Base-by-base conservation (phyloP, 2,888 invertebrate genomes). In the Pyrrhia umbra region DNA sequence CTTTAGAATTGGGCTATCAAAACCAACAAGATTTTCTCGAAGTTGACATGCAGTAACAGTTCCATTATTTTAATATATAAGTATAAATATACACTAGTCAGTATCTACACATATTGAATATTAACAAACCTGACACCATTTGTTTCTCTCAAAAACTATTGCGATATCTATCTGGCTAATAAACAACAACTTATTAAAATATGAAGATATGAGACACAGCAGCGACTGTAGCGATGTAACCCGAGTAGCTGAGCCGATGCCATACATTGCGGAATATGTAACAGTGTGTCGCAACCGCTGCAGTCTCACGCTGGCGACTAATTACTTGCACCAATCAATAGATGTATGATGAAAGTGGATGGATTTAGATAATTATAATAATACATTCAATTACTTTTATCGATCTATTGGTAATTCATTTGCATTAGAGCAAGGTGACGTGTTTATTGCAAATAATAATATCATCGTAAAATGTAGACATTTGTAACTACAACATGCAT, bases 291-390 rank as follows among this genome's bases (percentile, higher is more conserved):
- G 8, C 20, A 64, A 52, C 6, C 13, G 9, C 42, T 37, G 9
- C 16, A 6, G 30, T 13, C 15, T 8, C 21, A 10, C 27, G 9
- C 10, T 10, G 37, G n/a, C 23, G 0, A 9, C 10, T 42, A 10
- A 63, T 55, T 70, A 39, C 23, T 37, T 8, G 25, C 37, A 57
- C n/a, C 42, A 57, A 43, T 43, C 39, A 23, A 47, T 40, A 64
- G 42, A 43, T 47, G 13, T 25, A 21, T 39, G 23, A 57, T 27
- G 55, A 55, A 62, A 68, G 34, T 34, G 0, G 42, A 30, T 37
- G 10, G n/a, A 15, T 55, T 42, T 39, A 30, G 20, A 6, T 43
- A 43, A 49, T 34, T 13, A 21, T 8, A 46, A 34, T 47, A 10
- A 34, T 40, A 51, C n/a, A 20, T 18, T 20, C 13, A 34, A 34